Evolutionary conservation across 2,888 invertebrate species (phyloP).

Genomic region (Pinctada fucata): DNA sequence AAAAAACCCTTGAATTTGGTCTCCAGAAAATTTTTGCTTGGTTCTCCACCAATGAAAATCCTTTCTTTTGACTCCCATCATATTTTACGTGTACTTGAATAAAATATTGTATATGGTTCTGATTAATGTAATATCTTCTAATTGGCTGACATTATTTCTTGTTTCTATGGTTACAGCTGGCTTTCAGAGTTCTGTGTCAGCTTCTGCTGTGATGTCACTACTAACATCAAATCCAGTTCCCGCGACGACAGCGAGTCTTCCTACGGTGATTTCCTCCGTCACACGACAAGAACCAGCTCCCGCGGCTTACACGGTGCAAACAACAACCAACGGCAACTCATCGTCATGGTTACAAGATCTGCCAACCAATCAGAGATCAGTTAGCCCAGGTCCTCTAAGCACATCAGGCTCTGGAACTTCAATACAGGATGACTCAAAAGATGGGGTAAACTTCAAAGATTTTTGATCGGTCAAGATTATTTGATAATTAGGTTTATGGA

Average conservation of each 20-base stretch:
- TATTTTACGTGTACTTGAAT: no score
- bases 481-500: no score
- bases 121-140: no score
- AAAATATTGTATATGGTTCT: no score
- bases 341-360: conserved; percentile 12
- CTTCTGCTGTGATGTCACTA: conserved; percentile 27
- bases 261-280: background rate
- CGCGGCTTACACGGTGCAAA: conserved; percentile 13
- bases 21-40: no score
- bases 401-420: background rate
- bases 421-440: background rate
- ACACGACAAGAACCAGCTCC: conserved; percentile 12
- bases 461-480: no score
- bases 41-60: no score
- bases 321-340: conserved; percentile 15
- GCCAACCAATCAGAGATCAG: conserved; percentile 3
- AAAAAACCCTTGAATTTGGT: no score
- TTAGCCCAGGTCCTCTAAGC: background rate
- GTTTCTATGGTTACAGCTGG: conserved; percentile 3
- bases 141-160: background rate
- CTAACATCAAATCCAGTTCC: background rate
- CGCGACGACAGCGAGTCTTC: background rate
- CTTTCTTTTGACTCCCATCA: no score
- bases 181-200: conserved; percentile 17
- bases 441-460: no score